These are phyloP conservation scores for Drosophila tropicalis DNA, from an alignment of 1,140 invertebrate genomes.

Conservation along the genomic window DNA sequence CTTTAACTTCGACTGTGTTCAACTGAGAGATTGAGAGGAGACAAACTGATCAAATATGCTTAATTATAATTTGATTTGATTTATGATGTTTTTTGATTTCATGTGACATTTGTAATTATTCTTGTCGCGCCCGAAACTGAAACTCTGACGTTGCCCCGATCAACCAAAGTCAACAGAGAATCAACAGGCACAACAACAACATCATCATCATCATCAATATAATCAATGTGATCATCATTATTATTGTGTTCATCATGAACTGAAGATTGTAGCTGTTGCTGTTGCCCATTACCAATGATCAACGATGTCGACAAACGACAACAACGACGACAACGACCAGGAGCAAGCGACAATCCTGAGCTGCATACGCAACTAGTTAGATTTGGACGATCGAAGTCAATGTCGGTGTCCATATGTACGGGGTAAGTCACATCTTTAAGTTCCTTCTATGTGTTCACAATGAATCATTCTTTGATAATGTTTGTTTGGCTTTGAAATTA, in stretches of 20 bases:
- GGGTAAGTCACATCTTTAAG: constrained; percentile 7
- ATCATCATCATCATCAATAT: constrained; percentile 23
- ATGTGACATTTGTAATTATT: constrained; percentile 83
- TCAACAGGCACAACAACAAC: constrained; percentile 12
- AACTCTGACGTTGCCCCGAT: constrained; percentile 46
- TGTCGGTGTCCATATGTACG: constrained; percentile 8
- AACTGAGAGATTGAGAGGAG: constrained; percentile 37
- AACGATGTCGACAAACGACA: constrained; percentile 73
- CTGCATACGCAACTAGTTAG: constrained; percentile 72
- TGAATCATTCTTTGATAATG: neutral
- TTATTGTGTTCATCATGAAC: constrained; percentile 31
- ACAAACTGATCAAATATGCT: constrained; percentile 80
- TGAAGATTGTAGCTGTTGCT: neutral
- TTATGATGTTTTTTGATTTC: constrained; percentile 80
- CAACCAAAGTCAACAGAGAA: constrained; percentile 54
- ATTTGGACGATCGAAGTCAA: constrained; percentile 36
- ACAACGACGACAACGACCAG: constrained; percentile 72
- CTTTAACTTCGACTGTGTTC: neutral
- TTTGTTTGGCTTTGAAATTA: neutral
- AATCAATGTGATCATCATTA: constrained; percentile 38
- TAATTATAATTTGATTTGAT: constrained; percentile 83
- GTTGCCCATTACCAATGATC: constrained; percentile 59
- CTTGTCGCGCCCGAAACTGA: constrained; percentile 78
- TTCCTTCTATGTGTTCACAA: constrained; percentile 12
- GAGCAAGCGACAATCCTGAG: constrained; percentile 79